Percentiles rank a stretch among this genome's conserved stretches.
phyloP scores from a whole-genome alignment of 2,113 vertebrate genomes.

The Sturnira hondurensis region DNA sequence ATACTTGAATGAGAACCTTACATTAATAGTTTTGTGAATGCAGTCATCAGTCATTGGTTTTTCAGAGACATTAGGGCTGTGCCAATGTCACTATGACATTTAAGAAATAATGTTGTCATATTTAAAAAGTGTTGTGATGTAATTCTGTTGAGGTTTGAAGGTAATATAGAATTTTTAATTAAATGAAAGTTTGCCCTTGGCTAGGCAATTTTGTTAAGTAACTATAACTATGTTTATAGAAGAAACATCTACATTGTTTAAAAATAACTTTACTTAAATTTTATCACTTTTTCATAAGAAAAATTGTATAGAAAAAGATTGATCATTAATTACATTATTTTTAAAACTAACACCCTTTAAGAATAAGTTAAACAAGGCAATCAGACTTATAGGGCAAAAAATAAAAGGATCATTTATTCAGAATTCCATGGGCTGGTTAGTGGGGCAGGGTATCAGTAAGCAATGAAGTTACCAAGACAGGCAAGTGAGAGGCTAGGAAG shows the following conservation, averaged over 20 bases:
- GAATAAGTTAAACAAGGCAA: background rate
- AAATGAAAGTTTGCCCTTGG: background rate
- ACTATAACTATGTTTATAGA: background rate
- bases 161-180: constrained; percentile 5
- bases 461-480: background rate
- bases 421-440: background rate
- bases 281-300: background rate
- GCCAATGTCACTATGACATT: background rate
- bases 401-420: background rate
- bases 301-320: background rate
- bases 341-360: background rate
- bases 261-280: background rate
- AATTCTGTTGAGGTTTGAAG: background rate
- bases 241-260: background rate
- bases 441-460: background rate
- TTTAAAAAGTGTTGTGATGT: constrained; percentile 26
- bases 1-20: background rate
- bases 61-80: constrained; percentile 19
- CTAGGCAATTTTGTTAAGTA: background rate
- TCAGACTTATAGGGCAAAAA: background rate
- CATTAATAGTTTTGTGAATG: background rate
- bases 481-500: background rate
- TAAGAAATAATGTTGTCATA: constrained; percentile 15
- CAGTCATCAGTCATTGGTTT: background rate
- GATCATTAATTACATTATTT: background rate